Evolutionary conservation across 2,888 invertebrate species (phyloP).

Genomic region (Oxyscelio sp.): DNA sequence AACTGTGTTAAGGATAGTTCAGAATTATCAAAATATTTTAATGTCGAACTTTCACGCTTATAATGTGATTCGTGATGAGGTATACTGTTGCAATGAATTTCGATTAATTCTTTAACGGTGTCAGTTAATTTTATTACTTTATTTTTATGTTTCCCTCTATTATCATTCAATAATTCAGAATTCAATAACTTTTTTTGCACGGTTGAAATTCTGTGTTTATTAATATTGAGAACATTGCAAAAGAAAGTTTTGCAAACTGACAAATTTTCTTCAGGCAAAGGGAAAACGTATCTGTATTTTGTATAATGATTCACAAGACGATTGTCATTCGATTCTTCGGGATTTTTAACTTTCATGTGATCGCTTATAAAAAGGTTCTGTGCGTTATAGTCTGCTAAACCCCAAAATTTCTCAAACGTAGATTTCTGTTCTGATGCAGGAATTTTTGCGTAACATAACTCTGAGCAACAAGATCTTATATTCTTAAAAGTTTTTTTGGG

Average conservation of each 20-base stretch:
- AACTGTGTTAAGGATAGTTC: slow-evolving; percentile 7
- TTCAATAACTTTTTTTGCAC: slow-evolving; percentile 29
- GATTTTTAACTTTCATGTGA: too few species aligned
- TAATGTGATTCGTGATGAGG: slow-evolving; percentile 42
- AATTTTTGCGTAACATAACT: neutral
- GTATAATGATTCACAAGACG: neutral
- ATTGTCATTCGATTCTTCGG: neutral
- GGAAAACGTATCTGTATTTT: too few species aligned
- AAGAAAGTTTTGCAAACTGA: too few species aligned
- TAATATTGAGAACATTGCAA: slow-evolving; percentile 18
- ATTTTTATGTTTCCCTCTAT: slow-evolving; percentile 35
- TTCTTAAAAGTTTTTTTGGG: too few species aligned
- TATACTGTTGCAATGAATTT: slow-evolving; percentile 33
- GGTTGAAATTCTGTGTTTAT: slow-evolving; percentile 1
- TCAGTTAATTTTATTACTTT: slow-evolving; percentile 30
- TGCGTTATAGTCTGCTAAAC: too few species aligned
- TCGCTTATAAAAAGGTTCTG: too few species aligned
- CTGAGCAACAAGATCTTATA: neutral
- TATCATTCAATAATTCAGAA: slow-evolving; percentile 8
- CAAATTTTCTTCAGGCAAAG: too few species aligned
- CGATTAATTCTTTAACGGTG: slow-evolving; percentile 32
- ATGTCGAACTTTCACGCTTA: neutral
- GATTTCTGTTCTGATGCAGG: too few species aligned
- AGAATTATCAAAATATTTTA: slow-evolving; percentile 42
- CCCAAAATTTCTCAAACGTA: too few species aligned